Conservation (phyloP, 2,113 vertebrate species). For the Pituophis catenifer region DNA sequence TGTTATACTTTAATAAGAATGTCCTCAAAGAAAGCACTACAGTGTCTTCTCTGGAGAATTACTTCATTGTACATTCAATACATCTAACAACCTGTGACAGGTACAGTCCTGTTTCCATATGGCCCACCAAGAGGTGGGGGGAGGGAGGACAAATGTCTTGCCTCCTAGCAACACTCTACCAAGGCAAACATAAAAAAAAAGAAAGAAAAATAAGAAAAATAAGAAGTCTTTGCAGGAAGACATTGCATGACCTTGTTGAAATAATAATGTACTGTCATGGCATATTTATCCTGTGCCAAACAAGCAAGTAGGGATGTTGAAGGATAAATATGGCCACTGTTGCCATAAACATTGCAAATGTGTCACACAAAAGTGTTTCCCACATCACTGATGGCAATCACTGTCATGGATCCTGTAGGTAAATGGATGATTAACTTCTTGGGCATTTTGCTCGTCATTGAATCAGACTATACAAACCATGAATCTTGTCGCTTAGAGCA, state of each 20-base stretch:
- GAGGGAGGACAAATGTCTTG: not conserved
- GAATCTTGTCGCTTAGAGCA: not conserved
- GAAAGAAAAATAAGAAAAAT: not conserved
- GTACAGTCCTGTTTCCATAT: slow-evolving; percentile 15
- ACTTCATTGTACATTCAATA: not conserved
- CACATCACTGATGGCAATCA: not conserved
- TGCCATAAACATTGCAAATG: not conserved
- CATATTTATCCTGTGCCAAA: not conserved
- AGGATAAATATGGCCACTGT: not conserved
- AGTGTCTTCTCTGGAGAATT: not conserved
- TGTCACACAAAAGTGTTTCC: not conserved
- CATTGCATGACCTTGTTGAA: not conserved
- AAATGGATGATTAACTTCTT: not conserved
- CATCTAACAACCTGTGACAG: slow-evolving; percentile 20
- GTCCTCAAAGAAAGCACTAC: not conserved
- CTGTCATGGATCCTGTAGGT: not conserved
- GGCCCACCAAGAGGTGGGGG: not conserved
- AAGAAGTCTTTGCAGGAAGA: not conserved
- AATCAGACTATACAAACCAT: not conserved
- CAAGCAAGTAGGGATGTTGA: not conserved
- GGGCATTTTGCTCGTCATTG: not conserved
- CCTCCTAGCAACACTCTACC: not conserved
- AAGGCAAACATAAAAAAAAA: not conserved
- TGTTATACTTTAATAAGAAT: slow-evolving; percentile 5
- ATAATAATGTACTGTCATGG: not conserved